Percentiles rank a stretch among this genome's conserved stretches.
Conservation (phyloP, 1,140 invertebrate species). For the Leucophenga varia region DNA sequence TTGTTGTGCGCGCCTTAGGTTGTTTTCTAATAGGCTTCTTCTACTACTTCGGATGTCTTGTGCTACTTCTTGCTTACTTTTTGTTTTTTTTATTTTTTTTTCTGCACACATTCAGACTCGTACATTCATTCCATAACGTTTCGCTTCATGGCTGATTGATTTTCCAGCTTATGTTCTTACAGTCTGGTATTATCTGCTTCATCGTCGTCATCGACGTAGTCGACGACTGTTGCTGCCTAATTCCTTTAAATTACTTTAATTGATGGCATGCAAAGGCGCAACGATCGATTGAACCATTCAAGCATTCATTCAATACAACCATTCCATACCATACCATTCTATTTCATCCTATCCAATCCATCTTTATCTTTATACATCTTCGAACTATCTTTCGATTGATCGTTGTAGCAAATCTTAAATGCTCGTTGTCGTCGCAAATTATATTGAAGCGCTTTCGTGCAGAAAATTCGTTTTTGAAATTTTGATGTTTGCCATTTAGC, state of each 20-base stretch:
- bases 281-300: too few species aligned
- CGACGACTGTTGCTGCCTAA: constrained; percentile 15
- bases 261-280: constrained; percentile 42
- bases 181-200: constrained; percentile 24
- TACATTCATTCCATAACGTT: background rate
- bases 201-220: constrained; percentile 10
- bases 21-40: constrained; percentile 34
- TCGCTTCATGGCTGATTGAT: constrained; percentile 44
- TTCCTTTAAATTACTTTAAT: constrained; percentile 52
- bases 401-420: too few species aligned
- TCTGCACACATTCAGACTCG: background rate
- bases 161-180: constrained; percentile 49
- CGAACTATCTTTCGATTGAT: too few species aligned
- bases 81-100: constrained; percentile 12
- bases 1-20: too few species aligned
- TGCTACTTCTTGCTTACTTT: background rate
- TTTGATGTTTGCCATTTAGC: too few species aligned
- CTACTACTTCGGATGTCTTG: background rate
- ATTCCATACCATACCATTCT: too few species aligned
- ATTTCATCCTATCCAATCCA: too few species aligned
- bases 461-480: too few species aligned
- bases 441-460: too few species aligned
- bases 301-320: constrained; percentile 3
- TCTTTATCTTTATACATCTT: too few species aligned
- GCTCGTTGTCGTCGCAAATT: too few species aligned